A percentile compares a stretch with the other conserved stretches of the same genome.
Conservation (phyloP, 2,113 vertebrate species). For the Turdus rufiventris region DNA sequence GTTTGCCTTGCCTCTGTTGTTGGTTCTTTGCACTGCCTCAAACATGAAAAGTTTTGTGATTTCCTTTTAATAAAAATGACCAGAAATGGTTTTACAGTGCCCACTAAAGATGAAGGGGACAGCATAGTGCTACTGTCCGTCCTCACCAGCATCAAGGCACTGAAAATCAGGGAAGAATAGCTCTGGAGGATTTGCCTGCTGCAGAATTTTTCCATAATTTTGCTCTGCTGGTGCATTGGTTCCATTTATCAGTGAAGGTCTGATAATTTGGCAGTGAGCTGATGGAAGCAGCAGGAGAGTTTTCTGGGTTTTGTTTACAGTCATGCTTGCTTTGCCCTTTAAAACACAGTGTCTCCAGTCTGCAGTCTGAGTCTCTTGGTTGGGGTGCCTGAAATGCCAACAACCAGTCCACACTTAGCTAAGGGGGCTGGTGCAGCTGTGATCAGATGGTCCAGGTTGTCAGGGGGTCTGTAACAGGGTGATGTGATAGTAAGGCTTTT, state of each 20-base stretch:
- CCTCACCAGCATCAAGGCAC: background rate
- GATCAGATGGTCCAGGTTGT: background rate
- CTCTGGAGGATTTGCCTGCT: background rate
- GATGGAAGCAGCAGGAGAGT: background rate
- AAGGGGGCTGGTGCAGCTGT: background rate
- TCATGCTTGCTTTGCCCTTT: background rate
- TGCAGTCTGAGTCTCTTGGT: background rate
- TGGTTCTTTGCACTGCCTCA: background rate
- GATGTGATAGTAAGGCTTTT: background rate
- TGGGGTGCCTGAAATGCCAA: background rate
- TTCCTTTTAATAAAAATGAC: background rate
- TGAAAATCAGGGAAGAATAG: background rate
- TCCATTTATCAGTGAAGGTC: background rate
- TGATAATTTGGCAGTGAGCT: background rate
- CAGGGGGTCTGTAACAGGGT: background rate
- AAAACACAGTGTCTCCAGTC: background rate
- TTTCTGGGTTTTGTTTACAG: conserved; percentile 7
- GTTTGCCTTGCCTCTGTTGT: background rate
- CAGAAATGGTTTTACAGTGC: background rate
- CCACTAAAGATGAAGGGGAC: background rate
- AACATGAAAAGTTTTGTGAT: background rate
- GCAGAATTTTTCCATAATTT: background rate
- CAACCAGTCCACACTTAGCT: fast-evolving
- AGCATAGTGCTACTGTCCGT: background rate
- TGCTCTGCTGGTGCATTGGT: background rate